These are phyloP conservation scores for Spilarctia lutea DNA, from an alignment of 2,888 invertebrate species.

Conservation along the genomic window DNA sequence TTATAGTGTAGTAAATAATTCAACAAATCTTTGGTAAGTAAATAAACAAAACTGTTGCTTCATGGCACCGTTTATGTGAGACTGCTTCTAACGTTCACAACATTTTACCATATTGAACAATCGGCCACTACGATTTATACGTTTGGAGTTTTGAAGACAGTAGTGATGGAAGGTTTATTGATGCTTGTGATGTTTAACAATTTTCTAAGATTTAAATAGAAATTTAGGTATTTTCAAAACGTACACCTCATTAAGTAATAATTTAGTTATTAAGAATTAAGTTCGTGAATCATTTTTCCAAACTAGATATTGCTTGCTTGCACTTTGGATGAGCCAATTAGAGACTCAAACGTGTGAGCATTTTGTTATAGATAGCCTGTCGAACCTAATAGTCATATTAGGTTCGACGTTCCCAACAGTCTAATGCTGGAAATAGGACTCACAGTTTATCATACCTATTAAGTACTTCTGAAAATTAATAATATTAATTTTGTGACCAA, in stretches of 20 bases:
- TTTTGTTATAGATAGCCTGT: too few relatives aligned
- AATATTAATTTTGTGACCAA: constrained; percentile 33
- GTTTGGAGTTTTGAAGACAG: background rate
- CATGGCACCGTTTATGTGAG: background rate
- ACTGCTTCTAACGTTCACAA: background rate
- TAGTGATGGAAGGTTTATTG: too few relatives aligned
- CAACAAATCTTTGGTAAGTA: background rate
- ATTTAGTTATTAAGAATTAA: background rate
- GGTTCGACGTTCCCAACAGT: background rate
- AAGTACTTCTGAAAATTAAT: background rate
- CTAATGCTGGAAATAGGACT: too few relatives aligned
- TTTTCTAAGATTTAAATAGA: too few relatives aligned
- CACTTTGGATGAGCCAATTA: background rate
- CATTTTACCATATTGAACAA: background rate
- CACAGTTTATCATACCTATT: background rate
- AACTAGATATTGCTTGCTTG: background rate
- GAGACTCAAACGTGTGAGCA: background rate
- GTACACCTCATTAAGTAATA: background rate
- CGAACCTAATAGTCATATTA: too few relatives aligned
- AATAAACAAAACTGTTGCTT: background rate
- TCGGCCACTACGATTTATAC: background rate
- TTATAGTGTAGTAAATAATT: background rate
- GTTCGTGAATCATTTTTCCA: background rate
- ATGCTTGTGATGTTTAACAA: too few relatives aligned
- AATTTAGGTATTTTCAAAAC: too few relatives aligned